These are phyloP conservation scores for Agapornis roseicollis DNA, from an alignment of 2,113 vertebrate genomes.

Conservation along the genomic window DNA sequence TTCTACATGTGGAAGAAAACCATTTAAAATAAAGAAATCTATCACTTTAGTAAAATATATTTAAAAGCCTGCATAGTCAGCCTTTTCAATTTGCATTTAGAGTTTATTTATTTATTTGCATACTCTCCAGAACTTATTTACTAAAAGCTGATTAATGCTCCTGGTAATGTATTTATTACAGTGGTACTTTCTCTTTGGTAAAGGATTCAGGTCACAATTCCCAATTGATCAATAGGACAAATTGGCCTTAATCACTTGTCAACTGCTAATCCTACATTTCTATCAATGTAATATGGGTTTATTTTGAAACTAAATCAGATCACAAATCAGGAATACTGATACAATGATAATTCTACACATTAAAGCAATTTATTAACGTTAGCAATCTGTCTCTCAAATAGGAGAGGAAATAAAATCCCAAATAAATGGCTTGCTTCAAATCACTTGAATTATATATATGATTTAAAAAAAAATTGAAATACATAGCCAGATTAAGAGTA, in stretches of 20 bases:
- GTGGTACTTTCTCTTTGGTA: not conserved
- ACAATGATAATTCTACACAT: not conserved
- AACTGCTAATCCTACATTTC: constrained; percentile 10
- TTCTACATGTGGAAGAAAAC: not conserved
- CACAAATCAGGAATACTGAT: not conserved
- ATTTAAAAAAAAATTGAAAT: not conserved
- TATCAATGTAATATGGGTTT: not conserved
- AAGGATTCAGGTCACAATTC: constrained; percentile 3
- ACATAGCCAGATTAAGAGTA: not conserved
- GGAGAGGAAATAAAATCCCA: not conserved
- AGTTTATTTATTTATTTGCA: not conserved
- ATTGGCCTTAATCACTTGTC: constrained; percentile 18
- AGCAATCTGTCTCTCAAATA: not conserved
- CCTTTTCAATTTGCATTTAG: not conserved
- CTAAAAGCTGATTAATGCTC: constrained; percentile 13
- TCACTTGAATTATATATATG: not conserved
- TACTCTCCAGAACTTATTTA: not conserved
- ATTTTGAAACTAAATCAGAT: constrained; percentile 19
- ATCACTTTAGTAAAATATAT: not conserved
- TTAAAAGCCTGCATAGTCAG: not conserved
- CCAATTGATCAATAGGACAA: not conserved
- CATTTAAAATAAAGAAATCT: not conserved
- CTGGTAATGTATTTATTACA: not conserved
- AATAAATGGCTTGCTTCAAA: not conserved
- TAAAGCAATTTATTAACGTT: not conserved